Evolutionary conservation across 1,140 invertebrate genomes (phyloP), one percentile per base, ranked within the genome.

Genomic region (Zaprionus ghesquierei): DNA sequence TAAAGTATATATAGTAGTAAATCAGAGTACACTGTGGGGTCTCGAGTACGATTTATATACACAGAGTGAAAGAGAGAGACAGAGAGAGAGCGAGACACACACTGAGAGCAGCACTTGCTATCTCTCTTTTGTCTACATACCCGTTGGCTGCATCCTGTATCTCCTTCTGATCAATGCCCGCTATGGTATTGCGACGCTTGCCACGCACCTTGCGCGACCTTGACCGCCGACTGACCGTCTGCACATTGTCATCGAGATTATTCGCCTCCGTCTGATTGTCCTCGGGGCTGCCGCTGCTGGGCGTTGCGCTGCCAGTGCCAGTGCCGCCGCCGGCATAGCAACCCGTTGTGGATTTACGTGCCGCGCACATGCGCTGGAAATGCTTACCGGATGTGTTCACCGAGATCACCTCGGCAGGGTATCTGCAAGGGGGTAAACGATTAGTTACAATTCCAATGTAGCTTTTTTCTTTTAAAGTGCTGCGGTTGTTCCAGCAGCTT

Each of bases 151-250:
- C 95, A 92, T 96, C 95, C 92, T 95, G 94, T 92, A 97, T 95
- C 93, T 97, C 96, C 93, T 96, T 96, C 84, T 96, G 95, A 94
- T 97, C 96, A 74, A 96, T 97, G 79, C 97, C 96, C 75, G 97
- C 96, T 89, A 98, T 96, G 77, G 97, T 98, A 92, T 97, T 98
- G 92, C 97, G 94, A 94, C 97, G 94, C 93, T 96, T 96, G 91
- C 95, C 95, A 75, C 96, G 93, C 64, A 95, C 94, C 92, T 96
- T 95, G 68, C 96, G 93, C 35, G 94, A 94, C 71, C 95, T 93
- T n/a, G 95, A 96, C 78, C 95, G 93, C 89, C 95, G 93, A 89
- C 95, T 95, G 20, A 95, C 94, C 10, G 94, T 94, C 89, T 94
- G 93, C 33, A 93, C 93, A 75, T 94, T 93, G 41, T 81, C 87